Percentiles rank a stretch among this genome's conserved stretches.
phyloP scores from a whole-genome alignment of 2,113 vertebrate genomes.

The Podocnemis expansa region DNA sequence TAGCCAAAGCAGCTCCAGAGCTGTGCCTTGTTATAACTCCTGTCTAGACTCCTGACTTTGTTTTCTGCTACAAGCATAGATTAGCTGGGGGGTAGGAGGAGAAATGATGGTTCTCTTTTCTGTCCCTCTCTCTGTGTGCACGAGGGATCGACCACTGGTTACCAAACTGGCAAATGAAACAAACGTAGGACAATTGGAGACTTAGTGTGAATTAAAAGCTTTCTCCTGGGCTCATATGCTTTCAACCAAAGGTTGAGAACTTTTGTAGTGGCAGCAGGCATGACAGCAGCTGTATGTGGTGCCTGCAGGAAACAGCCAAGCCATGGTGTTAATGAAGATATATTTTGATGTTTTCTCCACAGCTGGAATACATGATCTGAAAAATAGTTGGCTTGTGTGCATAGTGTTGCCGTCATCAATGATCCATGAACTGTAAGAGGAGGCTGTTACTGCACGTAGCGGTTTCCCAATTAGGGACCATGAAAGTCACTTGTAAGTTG shows the following conservation, averaged over 20 bases:
- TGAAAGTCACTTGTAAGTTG: neutral
- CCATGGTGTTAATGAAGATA: accelerated
- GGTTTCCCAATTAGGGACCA: neutral
- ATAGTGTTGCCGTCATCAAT: neutral
- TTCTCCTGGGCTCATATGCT: neutral
- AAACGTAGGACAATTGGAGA: neutral
- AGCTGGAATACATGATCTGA: neutral
- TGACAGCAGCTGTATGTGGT: neutral
- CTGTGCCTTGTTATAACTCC: too few relatives aligned
- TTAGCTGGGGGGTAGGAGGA: accelerated
- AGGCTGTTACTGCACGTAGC: neutral
- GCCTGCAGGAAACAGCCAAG: neutral
- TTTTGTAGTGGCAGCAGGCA: neutral
- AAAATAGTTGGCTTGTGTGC: neutral
- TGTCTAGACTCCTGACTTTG: neutral
- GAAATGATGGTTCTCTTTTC: neutral
- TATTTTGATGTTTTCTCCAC: accelerated
- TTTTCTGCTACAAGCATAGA: neutral
- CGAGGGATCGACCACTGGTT: accelerated
- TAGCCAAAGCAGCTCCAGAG: too few relatives aligned
- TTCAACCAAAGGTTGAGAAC: neutral
- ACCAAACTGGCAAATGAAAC: neutral
- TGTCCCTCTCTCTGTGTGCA: accelerated
- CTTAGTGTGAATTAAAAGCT: neutral
- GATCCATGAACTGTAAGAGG: neutral